Evolutionary conservation across 2,113 vertebrate genomes (phyloP).

Genomic region (Physeter macrocephalus): DNA sequence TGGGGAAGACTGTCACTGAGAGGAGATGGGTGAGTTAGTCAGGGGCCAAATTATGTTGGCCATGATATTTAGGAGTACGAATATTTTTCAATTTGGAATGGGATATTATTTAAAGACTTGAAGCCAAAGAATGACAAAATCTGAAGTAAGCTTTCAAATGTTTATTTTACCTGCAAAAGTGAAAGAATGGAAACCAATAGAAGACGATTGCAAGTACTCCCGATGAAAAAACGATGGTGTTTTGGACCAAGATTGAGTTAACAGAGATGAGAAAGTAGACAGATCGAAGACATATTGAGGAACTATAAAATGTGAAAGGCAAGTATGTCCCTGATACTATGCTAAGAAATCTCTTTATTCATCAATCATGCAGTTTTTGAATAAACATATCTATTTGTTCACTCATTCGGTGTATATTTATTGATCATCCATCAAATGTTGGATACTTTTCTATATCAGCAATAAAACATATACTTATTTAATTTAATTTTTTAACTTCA

Average conservation of each 20-base stretch:
- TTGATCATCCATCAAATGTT: not conserved
- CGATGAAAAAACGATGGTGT: not conserved
- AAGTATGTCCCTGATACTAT: not conserved
- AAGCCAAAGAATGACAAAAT: not conserved
- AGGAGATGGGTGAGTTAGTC: not conserved
- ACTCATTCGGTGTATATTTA: not conserved
- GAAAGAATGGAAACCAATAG: not conserved
- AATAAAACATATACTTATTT: not conserved
- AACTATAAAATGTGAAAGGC: not conserved
- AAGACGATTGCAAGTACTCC: not conserved
- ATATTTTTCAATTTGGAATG: not conserved
- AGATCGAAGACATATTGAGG: not conserved
- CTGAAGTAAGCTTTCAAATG: not conserved
- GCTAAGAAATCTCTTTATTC: not conserved
- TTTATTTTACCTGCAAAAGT: not conserved
- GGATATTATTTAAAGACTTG: too few species aligned
- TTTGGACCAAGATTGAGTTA: not conserved
- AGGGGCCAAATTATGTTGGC: not conserved
- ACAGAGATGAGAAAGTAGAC: not conserved
- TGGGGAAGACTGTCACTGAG: not conserved
- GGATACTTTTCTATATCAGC: not conserved
- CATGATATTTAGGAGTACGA: not conserved
- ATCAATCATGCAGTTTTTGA: not conserved
- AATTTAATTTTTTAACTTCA: not conserved
- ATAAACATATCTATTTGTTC: not conserved